phyloP scores from a whole-genome alignment of 2,113 vertebrate species.

The Coptodon rendalli region DNA sequence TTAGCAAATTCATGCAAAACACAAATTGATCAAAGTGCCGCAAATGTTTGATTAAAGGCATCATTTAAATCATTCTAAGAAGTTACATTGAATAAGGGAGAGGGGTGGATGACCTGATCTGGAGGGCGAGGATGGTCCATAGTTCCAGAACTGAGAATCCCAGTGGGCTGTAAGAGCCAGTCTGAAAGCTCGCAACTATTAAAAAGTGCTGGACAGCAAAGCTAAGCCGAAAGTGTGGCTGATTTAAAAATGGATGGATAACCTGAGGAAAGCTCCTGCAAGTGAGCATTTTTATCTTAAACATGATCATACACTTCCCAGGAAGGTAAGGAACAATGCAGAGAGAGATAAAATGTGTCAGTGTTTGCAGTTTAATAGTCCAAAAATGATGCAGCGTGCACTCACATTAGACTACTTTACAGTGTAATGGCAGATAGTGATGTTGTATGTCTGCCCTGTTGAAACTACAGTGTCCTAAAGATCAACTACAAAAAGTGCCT shows the following conservation, averaged over 20 bases:
- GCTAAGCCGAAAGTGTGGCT: background rate
- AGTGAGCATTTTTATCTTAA: background rate
- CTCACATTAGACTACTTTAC: background rate
- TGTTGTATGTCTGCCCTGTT: background rate
- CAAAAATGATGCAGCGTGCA: background rate
- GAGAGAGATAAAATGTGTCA: background rate
- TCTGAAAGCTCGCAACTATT: background rate
- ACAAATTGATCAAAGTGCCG: background rate
- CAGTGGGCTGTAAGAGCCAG: background rate
- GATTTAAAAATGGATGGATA: background rate
- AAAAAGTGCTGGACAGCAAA: background rate
- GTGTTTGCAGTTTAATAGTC: background rate
- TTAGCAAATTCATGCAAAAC: background rate
- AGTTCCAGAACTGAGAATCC: background rate
- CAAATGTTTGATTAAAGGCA: background rate
- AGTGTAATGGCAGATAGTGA: background rate
- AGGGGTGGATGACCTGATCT: background rate
- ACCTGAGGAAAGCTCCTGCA: background rate
- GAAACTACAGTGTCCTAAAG: background rate
- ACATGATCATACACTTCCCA: background rate
- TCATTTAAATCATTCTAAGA: background rate
- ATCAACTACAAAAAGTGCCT: background rate
- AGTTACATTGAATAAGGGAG: background rate
- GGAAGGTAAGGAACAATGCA: background rate
- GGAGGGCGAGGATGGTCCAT: rapidly evolving